A percentile compares a stretch with the other conserved stretches of the same genome.
phyloP scores from a whole-genome alignment of 2,113 vertebrate species.

The Urocitellus parryii region DNA sequence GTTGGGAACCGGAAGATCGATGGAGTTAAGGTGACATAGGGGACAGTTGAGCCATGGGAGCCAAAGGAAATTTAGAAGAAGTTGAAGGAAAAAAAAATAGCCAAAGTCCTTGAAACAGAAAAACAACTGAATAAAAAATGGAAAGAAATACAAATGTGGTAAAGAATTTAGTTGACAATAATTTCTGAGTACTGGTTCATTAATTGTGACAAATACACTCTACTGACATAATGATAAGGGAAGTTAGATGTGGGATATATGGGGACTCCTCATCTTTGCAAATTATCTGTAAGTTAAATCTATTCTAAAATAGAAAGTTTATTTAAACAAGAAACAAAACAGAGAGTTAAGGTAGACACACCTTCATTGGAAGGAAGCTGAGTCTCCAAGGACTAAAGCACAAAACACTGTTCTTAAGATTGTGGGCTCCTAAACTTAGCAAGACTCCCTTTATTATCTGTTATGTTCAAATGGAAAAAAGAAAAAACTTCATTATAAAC shows the following conservation, averaged over 20 bases:
- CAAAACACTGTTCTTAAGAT: not conserved
- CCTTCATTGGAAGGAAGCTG: not conserved
- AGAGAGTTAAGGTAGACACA: not conserved
- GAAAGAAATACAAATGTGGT: not conserved
- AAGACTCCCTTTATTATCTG: not conserved
- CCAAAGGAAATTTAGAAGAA: not conserved
- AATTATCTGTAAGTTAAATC: not conserved
- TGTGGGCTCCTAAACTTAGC: not conserved
- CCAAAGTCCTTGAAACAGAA: not conserved
- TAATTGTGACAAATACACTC: not conserved
- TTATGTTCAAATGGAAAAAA: not conserved
- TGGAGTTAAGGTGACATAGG: not conserved
- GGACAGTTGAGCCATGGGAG: not conserved
- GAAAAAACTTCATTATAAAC: not conserved
- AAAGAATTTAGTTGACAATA: not conserved
- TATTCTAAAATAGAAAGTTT: slow-evolving; percentile 12
- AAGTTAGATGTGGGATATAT: not conserved
- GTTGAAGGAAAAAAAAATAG: not conserved
- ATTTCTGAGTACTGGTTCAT: not conserved
- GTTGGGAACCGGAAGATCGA: not conserved
- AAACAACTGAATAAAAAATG: not conserved
- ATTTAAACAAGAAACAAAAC: not conserved
- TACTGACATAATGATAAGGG: not conserved
- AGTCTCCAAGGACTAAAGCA: not conserved
- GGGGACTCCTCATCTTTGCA: not conserved